Conservation (phyloP, 2,797 vertebrate genomes). For the Rhinogobio ventralis region DNA sequence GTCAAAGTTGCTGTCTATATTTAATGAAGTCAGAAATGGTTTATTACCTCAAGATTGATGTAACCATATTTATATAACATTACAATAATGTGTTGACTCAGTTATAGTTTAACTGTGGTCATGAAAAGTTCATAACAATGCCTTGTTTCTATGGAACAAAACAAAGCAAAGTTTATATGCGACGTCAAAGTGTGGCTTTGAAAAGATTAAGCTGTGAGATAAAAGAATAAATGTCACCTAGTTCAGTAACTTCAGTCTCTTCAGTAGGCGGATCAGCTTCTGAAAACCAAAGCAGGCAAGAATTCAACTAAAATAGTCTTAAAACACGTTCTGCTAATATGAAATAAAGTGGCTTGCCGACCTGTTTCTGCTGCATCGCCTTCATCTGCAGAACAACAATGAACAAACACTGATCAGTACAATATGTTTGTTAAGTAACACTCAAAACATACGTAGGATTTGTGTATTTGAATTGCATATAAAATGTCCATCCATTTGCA, state of each 20-base stretch:
- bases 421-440: no score
- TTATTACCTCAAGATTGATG: neutral
- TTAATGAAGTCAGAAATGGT: neutral
- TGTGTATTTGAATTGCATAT: neutral
- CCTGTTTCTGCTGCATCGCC: no score
- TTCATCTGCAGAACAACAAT: neutral
- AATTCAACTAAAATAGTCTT: neutral
- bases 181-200: neutral
- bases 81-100: neutral
- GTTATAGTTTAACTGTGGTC: neutral
- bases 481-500: neutral
- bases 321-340: neutral
- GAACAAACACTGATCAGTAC: neutral
- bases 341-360: neutral
- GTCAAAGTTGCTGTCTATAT: neutral
- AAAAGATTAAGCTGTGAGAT: neutral
- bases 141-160: neutral
- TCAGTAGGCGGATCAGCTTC: neutral
- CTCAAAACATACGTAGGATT: neutral
- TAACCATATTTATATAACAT: neutral
- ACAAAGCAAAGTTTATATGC: neutral
- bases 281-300: neutral
- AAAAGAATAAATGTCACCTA: neutral
- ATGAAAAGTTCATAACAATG: neutral
- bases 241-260: neutral